Evolutionary conservation across 2,888 invertebrate species (phyloP).

Genomic region (Perizoma flavofasciatum): DNA sequence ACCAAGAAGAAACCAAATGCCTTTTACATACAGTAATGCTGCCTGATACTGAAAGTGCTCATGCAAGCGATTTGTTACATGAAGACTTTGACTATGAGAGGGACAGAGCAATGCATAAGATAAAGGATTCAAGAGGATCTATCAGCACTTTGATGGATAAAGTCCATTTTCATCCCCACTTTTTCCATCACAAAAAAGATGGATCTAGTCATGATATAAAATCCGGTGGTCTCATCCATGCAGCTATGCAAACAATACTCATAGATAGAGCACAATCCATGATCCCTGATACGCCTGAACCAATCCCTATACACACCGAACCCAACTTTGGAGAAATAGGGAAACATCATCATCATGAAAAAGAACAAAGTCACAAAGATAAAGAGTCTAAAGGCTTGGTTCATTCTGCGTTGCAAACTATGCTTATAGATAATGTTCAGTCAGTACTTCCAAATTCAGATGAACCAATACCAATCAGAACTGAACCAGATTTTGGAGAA

Average conservation of each 20-base stretch:
- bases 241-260: conserved; percentile 80
- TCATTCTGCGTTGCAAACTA: conserved; percentile 41
- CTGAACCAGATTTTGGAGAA: conserved; percentile 18
- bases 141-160: conserved; percentile 29
- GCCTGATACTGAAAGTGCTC: conserved; percentile 23
- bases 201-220: conserved; percentile 42
- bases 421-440: conserved; percentile 40
- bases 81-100: conserved; percentile 25
- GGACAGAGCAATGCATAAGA: conserved; percentile 6
- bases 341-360: conserved; percentile 22
- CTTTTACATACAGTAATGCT: conserved; percentile 47
- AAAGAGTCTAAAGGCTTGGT: conserved; percentile 39
- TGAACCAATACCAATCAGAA: conserved; percentile 31
- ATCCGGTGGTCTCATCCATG: conserved; percentile 67
- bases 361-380: conserved; percentile 20
- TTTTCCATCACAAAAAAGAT: conserved; percentile 27
- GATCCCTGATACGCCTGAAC: conserved; percentile 57
- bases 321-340: conserved; percentile 40
- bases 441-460: conserved; percentile 33
- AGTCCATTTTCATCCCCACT: conserved; percentile 28
- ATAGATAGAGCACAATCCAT: conserved; percentile 77
- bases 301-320: conserved; percentile 34
- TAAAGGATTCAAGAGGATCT: conserved; percentile 28
- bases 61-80: conserved; percentile 17
- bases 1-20: conserved; percentile 35